phyloP scores from a whole-genome alignment of 2,797 vertebrate species.

The Peromyscus nudipes region DNA sequence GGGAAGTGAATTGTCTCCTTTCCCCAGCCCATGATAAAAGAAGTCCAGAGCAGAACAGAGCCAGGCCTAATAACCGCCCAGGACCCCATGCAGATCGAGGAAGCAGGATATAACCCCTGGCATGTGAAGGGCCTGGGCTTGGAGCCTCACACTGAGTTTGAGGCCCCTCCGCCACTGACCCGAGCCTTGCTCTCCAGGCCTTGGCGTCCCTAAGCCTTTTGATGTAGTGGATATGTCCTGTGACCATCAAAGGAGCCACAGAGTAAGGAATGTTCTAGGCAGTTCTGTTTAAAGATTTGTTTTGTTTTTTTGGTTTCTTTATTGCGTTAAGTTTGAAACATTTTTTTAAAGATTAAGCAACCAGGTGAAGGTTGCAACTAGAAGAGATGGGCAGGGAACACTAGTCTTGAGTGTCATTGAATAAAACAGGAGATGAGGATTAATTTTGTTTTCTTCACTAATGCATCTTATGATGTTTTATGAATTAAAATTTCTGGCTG shows the following conservation, averaged over 20 bases:
- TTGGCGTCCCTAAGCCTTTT: background rate
- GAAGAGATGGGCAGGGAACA: conserved; percentile 85
- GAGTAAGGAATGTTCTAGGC: conserved; percentile 2
- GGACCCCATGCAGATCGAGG: background rate
- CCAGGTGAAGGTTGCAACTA: conserved; percentile 77
- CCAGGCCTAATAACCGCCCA: background rate
- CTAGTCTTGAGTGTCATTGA: conserved; percentile 91
- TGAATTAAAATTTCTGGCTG: conserved; percentile 86
- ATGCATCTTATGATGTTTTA: conserved; percentile 91
- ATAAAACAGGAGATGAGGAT: conserved; percentile 90
- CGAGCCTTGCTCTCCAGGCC: background rate
- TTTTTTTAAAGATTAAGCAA: background rate
- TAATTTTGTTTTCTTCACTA: conserved; percentile 88
- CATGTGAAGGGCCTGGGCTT: too few species aligned
- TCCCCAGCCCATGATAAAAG: background rate
- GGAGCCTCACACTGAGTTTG: background rate
- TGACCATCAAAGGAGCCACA: background rate
- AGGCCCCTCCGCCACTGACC: background rate
- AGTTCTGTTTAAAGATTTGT: background rate
- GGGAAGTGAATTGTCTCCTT: background rate
- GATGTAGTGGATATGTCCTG: conserved; percentile 5
- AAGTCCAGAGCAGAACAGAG: background rate
- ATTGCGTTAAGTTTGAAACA: background rate
- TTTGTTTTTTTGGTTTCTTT: background rate
- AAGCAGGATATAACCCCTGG: background rate